phyloP scores from a whole-genome alignment of 2,888 invertebrate genomes.

The Melinaea marsaeus region DNA sequence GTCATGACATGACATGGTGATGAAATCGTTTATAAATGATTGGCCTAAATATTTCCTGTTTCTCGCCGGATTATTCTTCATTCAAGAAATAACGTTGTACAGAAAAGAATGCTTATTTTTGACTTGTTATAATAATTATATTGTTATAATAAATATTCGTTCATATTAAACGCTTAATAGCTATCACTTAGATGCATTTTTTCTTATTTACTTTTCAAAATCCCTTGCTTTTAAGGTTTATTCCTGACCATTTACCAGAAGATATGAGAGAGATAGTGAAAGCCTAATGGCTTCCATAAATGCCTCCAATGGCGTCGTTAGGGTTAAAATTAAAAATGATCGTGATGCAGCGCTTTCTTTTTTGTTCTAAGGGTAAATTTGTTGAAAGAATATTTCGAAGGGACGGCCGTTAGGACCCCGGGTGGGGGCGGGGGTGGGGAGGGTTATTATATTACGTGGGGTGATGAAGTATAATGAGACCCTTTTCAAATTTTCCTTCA shows the following conservation, averaged over 20 bases:
- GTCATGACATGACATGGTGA: too few species aligned
- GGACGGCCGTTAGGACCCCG: slow-evolving; percentile 60
- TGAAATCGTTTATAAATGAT: too few species aligned
- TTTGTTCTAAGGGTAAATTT: slow-evolving; percentile 59
- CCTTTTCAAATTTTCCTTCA: slow-evolving; percentile 61
- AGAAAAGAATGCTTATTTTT: too few species aligned
- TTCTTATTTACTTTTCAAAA: slow-evolving; percentile 4
- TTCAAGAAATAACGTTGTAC: too few species aligned
- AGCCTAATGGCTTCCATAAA: slow-evolving; percentile 65
- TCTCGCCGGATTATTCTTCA: too few species aligned
- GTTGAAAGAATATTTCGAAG: slow-evolving; percentile 73
- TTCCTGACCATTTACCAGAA: slow-evolving; percentile 59
- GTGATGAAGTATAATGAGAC: slow-evolving; percentile 66
- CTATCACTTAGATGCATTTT: neutral
- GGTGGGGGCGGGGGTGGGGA: slow-evolving; percentile 46
- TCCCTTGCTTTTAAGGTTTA: slow-evolving; percentile 37
- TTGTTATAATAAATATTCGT: too few species aligned
- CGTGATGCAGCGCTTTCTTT: slow-evolving; percentile 74
- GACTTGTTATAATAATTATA: too few species aligned
- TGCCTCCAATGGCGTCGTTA: slow-evolving; percentile 73
- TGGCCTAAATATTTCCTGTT: too few species aligned
- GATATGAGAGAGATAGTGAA: slow-evolving; percentile 54
- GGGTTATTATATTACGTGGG: slow-evolving; percentile 67
- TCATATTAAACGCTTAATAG: neutral
- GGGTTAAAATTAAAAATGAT: slow-evolving; percentile 74